Evolutionary conservation across 2,888 invertebrate genomes (phyloP).

Genomic region (Carpatolechia fugitivella): DNA sequence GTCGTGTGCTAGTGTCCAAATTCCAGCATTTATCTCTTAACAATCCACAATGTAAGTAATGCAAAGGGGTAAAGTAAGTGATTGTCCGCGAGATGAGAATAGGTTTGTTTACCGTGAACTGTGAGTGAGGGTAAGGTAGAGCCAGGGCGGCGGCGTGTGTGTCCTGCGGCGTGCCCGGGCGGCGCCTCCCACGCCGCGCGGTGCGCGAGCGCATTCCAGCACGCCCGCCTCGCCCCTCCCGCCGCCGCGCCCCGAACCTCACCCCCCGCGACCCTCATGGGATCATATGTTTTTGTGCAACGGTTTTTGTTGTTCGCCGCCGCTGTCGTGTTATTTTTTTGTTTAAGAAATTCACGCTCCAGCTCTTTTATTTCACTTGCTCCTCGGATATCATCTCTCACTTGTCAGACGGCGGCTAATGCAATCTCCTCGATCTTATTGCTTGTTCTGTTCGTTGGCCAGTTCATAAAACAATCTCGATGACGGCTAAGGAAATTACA

Average conservation of each 20-base stretch:
- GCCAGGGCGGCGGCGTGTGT: constrained; percentile 58
- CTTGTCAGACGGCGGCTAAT: constrained; percentile 35
- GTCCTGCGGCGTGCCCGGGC: constrained; percentile 46
- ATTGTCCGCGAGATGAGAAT: constrained; percentile 40
- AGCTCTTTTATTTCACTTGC: constrained; percentile 70
- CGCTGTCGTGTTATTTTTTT: constrained; percentile 68
- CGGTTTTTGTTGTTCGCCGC: constrained; percentile 79
- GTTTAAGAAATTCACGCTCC: constrained; percentile 69
- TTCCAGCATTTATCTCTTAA: neutral
- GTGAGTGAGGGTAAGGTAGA: constrained; percentile 45
- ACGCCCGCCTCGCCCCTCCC: constrained; percentile 67
- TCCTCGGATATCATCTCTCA: constrained; percentile 61
- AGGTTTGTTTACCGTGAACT: constrained; percentile 58
- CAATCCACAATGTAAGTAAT: neutral
- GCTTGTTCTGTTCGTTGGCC: neutral
- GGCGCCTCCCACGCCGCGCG: constrained; percentile 76
- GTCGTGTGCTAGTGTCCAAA: neutral
- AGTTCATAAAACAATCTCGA: neutral
- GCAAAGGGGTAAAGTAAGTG: constrained; percentile 9
- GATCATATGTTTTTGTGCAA: constrained; percentile 80
- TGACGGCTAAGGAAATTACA: neutral
- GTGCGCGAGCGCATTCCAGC: constrained; percentile 75
- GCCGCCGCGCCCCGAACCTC: constrained; percentile 33
- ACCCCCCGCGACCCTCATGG: constrained; percentile 65
- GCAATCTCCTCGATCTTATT: constrained; percentile 20